Evolutionary conservation across 2,797 vertebrate species (phyloP), one percentile per base, ranked within the genome.

Genomic region (Xerus rutilus): DNA sequence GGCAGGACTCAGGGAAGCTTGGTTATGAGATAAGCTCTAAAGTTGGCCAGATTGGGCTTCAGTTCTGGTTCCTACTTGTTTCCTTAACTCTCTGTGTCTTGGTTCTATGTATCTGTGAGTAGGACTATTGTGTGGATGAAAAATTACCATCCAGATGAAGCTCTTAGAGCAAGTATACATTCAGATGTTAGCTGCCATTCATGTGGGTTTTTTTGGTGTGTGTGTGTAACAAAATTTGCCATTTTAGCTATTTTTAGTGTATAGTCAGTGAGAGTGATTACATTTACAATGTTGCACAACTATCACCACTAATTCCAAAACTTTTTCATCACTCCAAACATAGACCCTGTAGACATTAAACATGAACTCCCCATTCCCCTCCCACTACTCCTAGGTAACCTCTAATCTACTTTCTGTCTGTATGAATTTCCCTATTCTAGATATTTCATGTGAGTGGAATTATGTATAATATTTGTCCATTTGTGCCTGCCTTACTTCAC

Each of bases 361-460:
- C 7, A 89, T 18, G 77, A 70, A 52, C 14, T 91, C 43, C 52
- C 32, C 23, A 43, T 70, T 30, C 62, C 49, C 6, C 35, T 49
- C 11, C 39, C 17, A 12, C 35, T 7, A n/a, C 14, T 57, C n/a
- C 52, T 62, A 78, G 78, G 78, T 78, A 82, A 83, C 64, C 47
- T 93, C 59, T 73, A 65, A 73, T 93, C 30, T 94, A 32, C 49
- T 76, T 97, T 84, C 65, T 82, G 28, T 91, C 20, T 91, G 45
- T 62, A 39, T 85, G 32, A 95, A 89, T 91, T 83, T 94, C 70
- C 28, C 30, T 82, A 15, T 47, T 89, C 65, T 83, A 74, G 39
- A 64, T 76, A 79, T 45, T 86, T 82, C 59, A 64, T 65, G 3
- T 62, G 86, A 69, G 30, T 91, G 57, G 35, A 82, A 82, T 89